Evolutionary conservation across 2,113 vertebrate species (phyloP).

Genomic region (Pantherophis guttatus): DNA sequence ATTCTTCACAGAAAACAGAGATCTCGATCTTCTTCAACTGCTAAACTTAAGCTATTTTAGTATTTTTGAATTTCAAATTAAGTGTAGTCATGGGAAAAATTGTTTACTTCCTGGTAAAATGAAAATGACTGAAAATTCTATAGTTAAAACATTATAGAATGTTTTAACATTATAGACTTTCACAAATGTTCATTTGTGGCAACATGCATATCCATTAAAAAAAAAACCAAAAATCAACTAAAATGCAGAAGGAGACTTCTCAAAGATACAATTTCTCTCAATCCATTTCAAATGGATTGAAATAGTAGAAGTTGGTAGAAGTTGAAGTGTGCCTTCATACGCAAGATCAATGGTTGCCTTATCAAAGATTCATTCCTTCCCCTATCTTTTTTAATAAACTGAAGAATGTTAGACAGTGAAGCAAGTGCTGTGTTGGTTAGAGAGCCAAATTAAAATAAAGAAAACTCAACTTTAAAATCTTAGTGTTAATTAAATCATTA

Average conservation of each 20-base stretch:
- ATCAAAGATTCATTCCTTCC: background rate
- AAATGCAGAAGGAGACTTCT: background rate
- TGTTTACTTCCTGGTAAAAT: background rate
- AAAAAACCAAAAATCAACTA: background rate
- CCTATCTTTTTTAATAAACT: background rate
- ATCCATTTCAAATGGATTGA: background rate
- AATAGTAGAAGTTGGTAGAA: background rate
- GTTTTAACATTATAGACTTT: no score
- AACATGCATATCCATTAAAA: background rate
- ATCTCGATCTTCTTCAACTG: background rate
- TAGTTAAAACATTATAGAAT: background rate
- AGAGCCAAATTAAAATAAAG: background rate
- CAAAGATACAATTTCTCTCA: background rate
- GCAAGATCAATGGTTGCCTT: background rate
- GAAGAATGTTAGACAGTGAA: background rate
- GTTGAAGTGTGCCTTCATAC: background rate
- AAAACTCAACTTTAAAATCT: background rate
- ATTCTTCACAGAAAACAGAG: background rate
- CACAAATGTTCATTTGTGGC: background rate
- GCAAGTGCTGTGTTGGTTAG: background rate
- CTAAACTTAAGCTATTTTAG: background rate
- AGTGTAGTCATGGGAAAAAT: background rate
- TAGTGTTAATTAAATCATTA: background rate
- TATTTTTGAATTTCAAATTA: background rate
- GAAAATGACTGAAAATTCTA: background rate